These are phyloP conservation scores for Leptura quadrifasciata DNA, from an alignment of 2,888 invertebrate genomes.

Conservation along the genomic window DNA sequence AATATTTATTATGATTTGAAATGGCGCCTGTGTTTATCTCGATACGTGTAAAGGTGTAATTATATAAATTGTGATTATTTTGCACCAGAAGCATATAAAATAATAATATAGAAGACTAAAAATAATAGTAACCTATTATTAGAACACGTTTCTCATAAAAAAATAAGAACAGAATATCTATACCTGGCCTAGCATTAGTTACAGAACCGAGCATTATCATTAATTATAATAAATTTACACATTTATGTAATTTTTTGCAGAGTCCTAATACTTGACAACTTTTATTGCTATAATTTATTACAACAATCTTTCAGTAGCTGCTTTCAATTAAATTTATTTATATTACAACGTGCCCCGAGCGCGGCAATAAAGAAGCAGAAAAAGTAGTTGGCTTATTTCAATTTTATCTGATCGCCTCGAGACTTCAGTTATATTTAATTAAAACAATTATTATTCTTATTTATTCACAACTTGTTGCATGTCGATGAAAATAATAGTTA, in stretches of 20 bases:
- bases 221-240: constrained; percentile 25
- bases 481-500: no score
- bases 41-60: background rate
- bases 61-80: background rate
- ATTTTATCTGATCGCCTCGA: background rate
- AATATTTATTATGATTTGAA: background rate
- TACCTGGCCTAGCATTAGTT: background rate
- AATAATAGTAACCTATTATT: background rate
- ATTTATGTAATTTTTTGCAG: constrained; percentile 26
- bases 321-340: constrained; percentile 5
- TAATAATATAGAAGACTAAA: background rate
- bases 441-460: constrained; percentile 5
- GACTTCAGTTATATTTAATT: background rate
- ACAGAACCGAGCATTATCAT: background rate
- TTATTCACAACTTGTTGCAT: background rate
- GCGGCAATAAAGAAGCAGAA: background rate
- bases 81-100: background rate
- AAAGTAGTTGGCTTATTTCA: background rate
- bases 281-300: constrained; percentile 17
- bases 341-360: background rate
- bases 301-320: background rate
- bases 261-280: constrained; percentile 15
- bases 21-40: background rate
- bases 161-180: background rate
- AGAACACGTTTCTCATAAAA: background rate